Conservation (phyloP, 2,797 vertebrate species). For the Onychomys leucogaster region DNA sequence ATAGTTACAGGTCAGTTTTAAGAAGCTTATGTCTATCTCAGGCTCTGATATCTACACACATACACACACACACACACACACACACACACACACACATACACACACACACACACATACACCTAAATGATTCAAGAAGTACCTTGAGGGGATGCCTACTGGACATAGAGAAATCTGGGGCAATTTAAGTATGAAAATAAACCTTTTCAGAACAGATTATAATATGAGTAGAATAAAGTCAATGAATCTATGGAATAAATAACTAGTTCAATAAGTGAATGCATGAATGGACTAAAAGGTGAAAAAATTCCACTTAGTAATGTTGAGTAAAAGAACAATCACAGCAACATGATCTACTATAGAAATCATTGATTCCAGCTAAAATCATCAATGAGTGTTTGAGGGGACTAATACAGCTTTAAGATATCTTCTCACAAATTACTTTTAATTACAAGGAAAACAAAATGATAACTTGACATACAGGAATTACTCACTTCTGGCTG, state of each 20-base stretch:
- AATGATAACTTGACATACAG: not conserved
- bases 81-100: not conserved
- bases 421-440: not conserved
- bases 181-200: not conserved
- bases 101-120: not conserved
- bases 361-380: not conserved
- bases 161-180: not conserved
- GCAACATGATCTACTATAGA: too few species aligned
- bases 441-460: conserved; percentile 14
- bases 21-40: not conserved
- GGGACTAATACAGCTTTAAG: not conserved
- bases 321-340: not conserved
- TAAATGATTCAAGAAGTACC: not conserved
- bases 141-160: not conserved
- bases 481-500: not conserved
- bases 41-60: not conserved
- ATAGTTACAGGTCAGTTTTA: not conserved
- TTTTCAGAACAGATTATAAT: not conserved
- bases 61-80: too few species aligned
- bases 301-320: not conserved
- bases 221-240: not conserved
- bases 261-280: not conserved
- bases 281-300: not conserved
- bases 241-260: not conserved
- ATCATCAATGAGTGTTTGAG: not conserved